A percentile compares a stretch with the other conserved stretches of the same genome.
phyloP scores from a whole-genome alignment of 1,140 invertebrate species.

The Helicoverpa armigera region DNA sequence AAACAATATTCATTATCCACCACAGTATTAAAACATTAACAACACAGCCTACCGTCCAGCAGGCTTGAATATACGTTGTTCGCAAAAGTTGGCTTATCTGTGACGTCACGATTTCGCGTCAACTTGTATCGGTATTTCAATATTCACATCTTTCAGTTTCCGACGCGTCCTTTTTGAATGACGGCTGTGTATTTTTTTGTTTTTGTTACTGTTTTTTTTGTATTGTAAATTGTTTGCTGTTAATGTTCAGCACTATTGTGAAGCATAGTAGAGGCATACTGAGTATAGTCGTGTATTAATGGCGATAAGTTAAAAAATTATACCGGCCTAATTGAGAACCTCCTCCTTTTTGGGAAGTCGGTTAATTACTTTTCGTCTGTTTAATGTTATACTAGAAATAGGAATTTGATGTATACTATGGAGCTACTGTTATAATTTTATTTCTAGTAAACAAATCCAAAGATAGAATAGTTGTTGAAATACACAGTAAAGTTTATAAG shows the following conservation, averaged over 20 bases:
- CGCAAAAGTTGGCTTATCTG: conserved; percentile 46
- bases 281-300: background rate
- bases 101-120: conserved; percentile 18
- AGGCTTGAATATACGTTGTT: conserved; percentile 20
- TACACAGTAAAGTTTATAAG: no score
- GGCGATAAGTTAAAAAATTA: background rate
- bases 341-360: no score
- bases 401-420: no score
- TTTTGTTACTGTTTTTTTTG: conserved; percentile 1
- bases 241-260: background rate
- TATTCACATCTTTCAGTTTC: conserved; percentile 33
- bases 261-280: no score
- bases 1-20: background rate
- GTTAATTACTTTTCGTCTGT: background rate
- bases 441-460: no score
- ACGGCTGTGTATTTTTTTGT: conserved; percentile 3
- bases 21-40: background rate
- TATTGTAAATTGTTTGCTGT: conserved; percentile 8
- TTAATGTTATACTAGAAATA: no score
- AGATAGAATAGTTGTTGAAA: no score
- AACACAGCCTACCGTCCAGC: background rate
- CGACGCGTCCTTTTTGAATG: conserved; percentile 32
- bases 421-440: no score
- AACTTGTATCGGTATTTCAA: conserved; percentile 12
- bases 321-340: no score